These are phyloP conservation scores for Esox masquinongy DNA, from an alignment of 2,797 vertebrate genomes.

Conservation along the genomic window DNA sequence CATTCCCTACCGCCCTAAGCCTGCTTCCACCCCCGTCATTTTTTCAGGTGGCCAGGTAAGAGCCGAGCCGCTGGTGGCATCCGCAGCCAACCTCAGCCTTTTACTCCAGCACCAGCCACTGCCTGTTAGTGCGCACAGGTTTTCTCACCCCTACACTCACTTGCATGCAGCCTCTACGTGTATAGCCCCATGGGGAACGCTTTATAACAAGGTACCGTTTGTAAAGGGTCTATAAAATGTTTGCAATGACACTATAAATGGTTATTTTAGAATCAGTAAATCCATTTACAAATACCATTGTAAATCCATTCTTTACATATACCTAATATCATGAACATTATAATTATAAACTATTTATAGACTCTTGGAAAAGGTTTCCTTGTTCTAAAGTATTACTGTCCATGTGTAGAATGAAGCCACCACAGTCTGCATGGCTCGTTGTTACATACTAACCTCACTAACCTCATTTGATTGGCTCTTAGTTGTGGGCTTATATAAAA, in stretches of 20 bases:
- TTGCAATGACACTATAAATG: no score
- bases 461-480: background rate
- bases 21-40: constrained; percentile 98
- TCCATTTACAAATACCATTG: background rate
- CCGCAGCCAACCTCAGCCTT: constrained; percentile 93
- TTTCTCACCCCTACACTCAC: constrained; percentile 86
- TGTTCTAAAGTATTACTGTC: no score
- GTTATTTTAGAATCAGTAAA: no score
- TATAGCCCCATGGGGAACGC: constrained; percentile 37
- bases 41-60: constrained; percentile 99
- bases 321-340: no score
- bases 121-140: constrained; percentile 92
- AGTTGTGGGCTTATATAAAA: background rate
- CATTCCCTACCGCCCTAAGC: constrained; percentile 99
- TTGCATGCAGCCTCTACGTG: constrained; percentile 70
- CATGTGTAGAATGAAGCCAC: background rate
- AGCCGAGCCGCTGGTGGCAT: constrained; percentile 89
- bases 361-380: no score
- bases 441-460: background rate
- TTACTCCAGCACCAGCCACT: constrained; percentile 93
- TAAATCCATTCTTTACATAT: no score
- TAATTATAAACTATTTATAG: no score
- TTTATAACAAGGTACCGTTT: no score
- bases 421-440: background rate
- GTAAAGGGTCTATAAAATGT: no score